Percentiles rank a stretch among this genome's conserved stretches.
phyloP scores from a whole-genome alignment of 2,113 vertebrate genomes.

The Solea senegalensis region DNA sequence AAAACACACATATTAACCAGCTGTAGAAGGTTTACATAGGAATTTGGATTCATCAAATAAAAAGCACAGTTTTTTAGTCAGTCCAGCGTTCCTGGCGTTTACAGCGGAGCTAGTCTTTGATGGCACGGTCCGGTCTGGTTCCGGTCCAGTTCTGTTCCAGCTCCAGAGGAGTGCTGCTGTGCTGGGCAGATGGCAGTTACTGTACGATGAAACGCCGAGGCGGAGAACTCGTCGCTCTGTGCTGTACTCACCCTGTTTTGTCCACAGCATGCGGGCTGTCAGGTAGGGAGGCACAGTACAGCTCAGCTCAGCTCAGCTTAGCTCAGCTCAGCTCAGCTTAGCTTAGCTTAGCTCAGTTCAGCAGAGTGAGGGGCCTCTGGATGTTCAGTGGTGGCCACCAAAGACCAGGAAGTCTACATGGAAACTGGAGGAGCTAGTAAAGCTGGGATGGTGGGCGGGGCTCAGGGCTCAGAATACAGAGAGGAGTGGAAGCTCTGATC shows the following conservation, averaged over 20 bases:
- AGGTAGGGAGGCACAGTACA: constrained; percentile 8
- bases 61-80: constrained; percentile 74
- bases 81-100: constrained; percentile 58
- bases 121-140: constrained; percentile 27
- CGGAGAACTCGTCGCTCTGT: constrained; percentile 13
- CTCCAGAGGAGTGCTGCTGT: constrained; percentile 21
- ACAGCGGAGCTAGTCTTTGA: constrained; percentile 42
- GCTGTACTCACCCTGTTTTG: constrained; percentile 16
- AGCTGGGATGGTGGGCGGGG: constrained; percentile 22
- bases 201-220: constrained; percentile 22
- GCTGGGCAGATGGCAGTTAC: constrained; percentile 59
- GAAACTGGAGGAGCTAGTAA: constrained; percentile 14
- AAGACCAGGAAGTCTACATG: constrained; percentile 42
- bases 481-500: constrained; percentile 36
- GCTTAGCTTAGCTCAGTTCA: neutral
- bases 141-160: constrained; percentile 34
- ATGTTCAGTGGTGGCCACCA: constrained; percentile 38
- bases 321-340: constrained; percentile 14
- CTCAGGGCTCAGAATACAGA: constrained; percentile 41
- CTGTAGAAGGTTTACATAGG: constrained; percentile 69
- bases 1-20: constrained; percentile 72
- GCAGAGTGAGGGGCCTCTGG: constrained; percentile 38
- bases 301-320: constrained; percentile 16
- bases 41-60: constrained; percentile 67
- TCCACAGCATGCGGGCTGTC: constrained; percentile 1